phyloP scores from a whole-genome alignment of 1,140 invertebrate genomes.

The Zaprionus gabonicus region DNA sequence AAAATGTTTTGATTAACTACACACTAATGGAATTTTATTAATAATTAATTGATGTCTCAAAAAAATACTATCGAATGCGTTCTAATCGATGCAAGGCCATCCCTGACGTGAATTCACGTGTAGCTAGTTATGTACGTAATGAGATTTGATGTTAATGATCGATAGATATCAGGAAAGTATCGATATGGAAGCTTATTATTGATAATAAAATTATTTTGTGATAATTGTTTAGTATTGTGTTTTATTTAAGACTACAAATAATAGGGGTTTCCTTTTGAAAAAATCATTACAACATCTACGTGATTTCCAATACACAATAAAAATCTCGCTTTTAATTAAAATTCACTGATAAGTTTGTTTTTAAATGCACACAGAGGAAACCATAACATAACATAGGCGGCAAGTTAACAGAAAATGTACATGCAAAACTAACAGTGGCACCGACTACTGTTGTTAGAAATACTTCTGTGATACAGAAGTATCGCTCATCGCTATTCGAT shows the following conservation, averaged over 20 bases:
- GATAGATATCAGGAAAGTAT: neutral
- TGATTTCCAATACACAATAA: too few relatives aligned
- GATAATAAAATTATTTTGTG: neutral
- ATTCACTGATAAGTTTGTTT: neutral
- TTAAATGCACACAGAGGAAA: neutral
- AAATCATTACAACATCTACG: too few relatives aligned
- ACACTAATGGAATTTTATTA: neutral
- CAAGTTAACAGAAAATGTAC: neutral
- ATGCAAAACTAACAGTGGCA: constrained; percentile 1
- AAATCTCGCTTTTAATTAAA: too few relatives aligned
- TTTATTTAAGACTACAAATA: too few relatives aligned
- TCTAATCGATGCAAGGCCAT: constrained; percentile 1
- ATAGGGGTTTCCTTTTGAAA: too few relatives aligned
- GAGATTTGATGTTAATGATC: neutral
- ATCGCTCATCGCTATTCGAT: constrained; percentile 39
- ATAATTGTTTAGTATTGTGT: neutral
- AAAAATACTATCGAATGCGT: neutral
- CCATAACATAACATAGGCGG: constrained; percentile 1
- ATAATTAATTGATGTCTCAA: constrained; percentile 5
- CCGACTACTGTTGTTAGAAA: neutral
- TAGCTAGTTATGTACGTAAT: neutral
- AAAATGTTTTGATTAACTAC: neutral
- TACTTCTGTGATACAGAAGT: neutral
- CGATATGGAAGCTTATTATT: neutral
- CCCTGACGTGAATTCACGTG: constrained; percentile 15